A percentile compares a stretch with the other conserved stretches of the same genome.
These are phyloP conservation scores for Aphaenogaster rudis DNA, from an alignment of 1,140 invertebrate genomes.

Conservation along the genomic window DNA sequence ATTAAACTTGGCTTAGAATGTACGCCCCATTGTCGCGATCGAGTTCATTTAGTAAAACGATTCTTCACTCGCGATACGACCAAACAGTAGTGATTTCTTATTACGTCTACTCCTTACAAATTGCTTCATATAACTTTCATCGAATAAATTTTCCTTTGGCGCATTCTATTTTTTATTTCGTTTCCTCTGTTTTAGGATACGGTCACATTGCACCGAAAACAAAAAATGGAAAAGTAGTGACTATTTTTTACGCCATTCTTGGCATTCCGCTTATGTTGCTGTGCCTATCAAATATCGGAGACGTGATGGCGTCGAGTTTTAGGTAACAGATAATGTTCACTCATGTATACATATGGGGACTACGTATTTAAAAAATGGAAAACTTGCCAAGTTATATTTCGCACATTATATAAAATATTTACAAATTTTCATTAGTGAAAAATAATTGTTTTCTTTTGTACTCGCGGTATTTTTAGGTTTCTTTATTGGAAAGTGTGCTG, in stretches of 20 bases:
- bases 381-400: background rate
- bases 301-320: conserved; percentile 97
- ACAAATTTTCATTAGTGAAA: background rate
- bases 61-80: background rate
- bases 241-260: conserved; percentile 98
- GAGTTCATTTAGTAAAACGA: background rate
- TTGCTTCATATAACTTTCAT: background rate
- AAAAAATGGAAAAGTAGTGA: conserved; percentile 96
- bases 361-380: conserved; percentile 4
- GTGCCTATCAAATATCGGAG: conserved; percentile 98
- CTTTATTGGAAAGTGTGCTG: conserved; percentile 96
- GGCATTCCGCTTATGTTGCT: conserved; percentile 98
- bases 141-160: background rate
- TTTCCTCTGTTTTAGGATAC: conserved; percentile 90
- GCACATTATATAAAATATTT: background rate
- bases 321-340: conserved; percentile 85
- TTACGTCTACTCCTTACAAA: background rate
- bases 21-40: background rate
- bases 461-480: conserved; percentile 88
- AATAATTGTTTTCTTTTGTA: conserved; percentile 20
- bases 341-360: background rate
- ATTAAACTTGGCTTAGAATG: conserved; percentile 20
- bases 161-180: conserved; percentile 13
- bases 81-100: background rate
- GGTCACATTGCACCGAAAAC: conserved; percentile 98